Percentiles rank a stretch among this genome's conserved stretches.
These are phyloP conservation scores for Rhorus exstirpatorius DNA, from an alignment of 2,888 invertebrate genomes.

Conservation along the genomic window DNA sequence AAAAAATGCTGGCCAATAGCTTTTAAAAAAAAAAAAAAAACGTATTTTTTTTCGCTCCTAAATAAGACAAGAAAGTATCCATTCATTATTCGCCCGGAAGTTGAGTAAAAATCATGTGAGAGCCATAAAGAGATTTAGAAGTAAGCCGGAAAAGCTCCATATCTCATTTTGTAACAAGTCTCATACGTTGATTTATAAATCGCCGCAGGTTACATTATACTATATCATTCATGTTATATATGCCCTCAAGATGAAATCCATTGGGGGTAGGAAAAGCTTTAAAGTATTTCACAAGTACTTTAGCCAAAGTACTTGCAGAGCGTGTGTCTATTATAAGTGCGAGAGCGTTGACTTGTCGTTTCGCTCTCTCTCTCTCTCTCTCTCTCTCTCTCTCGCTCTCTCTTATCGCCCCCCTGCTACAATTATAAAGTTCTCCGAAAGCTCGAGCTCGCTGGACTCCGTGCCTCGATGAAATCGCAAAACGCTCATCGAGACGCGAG, in stretches of 20 bases:
- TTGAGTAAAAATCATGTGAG: constrained; percentile 6
- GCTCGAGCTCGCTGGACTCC: constrained; percentile 33
- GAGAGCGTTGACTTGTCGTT: constrained; percentile 37
- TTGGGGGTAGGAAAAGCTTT: constrained; percentile 12
- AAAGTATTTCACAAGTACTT: constrained; percentile 55
- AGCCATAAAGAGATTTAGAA: background rate
- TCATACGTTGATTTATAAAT: background rate
- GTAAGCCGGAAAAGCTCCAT: background rate
- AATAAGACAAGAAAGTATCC: background rate
- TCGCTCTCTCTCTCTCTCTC: too few species aligned
- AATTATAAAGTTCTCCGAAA: constrained; percentile 36
- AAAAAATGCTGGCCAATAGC: too few species aligned
- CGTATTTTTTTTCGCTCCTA: too few species aligned
- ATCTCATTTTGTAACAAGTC: constrained; percentile 16
- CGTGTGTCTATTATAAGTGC: constrained; percentile 47
- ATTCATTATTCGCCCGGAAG: background rate
- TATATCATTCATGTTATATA: too few species aligned
- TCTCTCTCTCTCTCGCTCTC: too few species aligned
- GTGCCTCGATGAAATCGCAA: constrained; percentile 32
- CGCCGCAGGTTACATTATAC: background rate
- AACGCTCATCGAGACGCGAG: constrained; percentile 40
- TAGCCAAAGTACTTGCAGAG: constrained; percentile 42
- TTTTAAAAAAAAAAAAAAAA: too few species aligned
- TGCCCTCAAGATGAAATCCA: constrained; percentile 12
- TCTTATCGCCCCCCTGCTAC: background rate